Evolutionary conservation across 2,113 vertebrate species (phyloP), one percentile per base, ranked within the genome.

Genomic region (Dicentrarchus labrax): DNA sequence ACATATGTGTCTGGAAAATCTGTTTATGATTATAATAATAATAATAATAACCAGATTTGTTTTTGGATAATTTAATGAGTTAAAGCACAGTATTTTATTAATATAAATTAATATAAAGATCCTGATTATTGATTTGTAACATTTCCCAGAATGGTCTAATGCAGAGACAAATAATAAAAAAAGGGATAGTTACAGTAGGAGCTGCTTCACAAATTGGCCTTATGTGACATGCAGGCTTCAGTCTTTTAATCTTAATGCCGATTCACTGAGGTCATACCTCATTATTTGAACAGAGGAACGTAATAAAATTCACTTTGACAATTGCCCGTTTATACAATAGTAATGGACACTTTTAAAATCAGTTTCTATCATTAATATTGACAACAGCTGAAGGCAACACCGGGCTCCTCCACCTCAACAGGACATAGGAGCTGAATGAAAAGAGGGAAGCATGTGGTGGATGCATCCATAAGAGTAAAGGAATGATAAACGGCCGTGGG

Each of bases 371-470:
- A 45, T 12, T 45, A 41, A 70, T 48, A 73, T 3, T 61, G 61
- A 66, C 54, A 68, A 16, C 6, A 30, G 17, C 74, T 51, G 19
- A 80, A 41, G 53, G n/a, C 38, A 75, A 54, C 56, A 60, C 1
- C n/a, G 12, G 39, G 43, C 53, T 53, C 30, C 30, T 30, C 30
- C 30, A 30, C 30, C 30, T 30, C 38, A 17, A 68, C 38, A 67
- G 19, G 51, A 41, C 39, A 60, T 36, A 74, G 69, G 8, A 48
- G 75, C 21, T 57, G 68, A 79, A 79, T n/a, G 24, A 72, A 74
- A 59, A 66, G 13, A 67, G 69, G 39, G 43, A 70, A 54, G 59
- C 38, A 30, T 51, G 77, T 72, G 43, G 43, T 75, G 22, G 38
- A 72, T 38, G 48, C 13, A 9, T 59, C 45, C n/a, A 1, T 69